Percentiles rank a stretch among this genome's conserved stretches.
Evolutionary conservation across 2,113 vertebrate genomes (phyloP).

Genomic region (Microcebus jonahi): DNA sequence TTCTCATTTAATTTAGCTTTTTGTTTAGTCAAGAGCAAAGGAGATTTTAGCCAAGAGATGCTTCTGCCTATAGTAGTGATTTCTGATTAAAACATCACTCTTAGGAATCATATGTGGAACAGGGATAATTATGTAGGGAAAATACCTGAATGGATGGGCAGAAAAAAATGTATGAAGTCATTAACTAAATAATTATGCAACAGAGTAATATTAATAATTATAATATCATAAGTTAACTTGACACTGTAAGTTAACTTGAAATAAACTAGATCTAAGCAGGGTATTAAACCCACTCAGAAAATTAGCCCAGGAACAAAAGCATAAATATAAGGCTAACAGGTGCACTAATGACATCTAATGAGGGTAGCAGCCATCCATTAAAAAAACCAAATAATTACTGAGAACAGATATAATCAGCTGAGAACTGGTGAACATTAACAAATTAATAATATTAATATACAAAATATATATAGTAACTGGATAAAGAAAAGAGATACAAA

Average conservation of each 20-base stretch:
- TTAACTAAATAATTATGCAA: not conserved
- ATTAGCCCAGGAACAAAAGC: not conserved
- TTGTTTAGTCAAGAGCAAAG: constrained; percentile 19
- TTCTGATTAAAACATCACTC: not conserved
- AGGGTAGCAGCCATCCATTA: not conserved
- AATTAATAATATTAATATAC: not conserved
- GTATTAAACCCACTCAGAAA: not conserved
- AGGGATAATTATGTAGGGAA: not conserved
- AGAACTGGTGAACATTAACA: not conserved
- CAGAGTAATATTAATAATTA: not conserved
- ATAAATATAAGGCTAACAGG: not conserved
- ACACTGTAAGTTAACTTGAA: not conserved
- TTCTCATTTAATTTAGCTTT: not conserved
- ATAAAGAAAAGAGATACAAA: not conserved
- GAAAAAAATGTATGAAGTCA: not conserved
- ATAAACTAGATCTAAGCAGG: not conserved
- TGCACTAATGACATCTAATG: not conserved
- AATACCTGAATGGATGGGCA: not conserved
- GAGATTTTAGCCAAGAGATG: not conserved
- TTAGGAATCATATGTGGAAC: not conserved
- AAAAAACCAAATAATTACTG: constrained; percentile 24
- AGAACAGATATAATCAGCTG: not conserved
- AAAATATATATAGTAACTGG: not conserved
- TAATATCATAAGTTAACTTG: not conserved
- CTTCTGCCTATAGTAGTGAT: not conserved